Percentiles rank a stretch among this genome's conserved stretches.
phyloP scores from a whole-genome alignment of 2,888 invertebrate genomes.

The Lumbricus terrestris region DNA sequence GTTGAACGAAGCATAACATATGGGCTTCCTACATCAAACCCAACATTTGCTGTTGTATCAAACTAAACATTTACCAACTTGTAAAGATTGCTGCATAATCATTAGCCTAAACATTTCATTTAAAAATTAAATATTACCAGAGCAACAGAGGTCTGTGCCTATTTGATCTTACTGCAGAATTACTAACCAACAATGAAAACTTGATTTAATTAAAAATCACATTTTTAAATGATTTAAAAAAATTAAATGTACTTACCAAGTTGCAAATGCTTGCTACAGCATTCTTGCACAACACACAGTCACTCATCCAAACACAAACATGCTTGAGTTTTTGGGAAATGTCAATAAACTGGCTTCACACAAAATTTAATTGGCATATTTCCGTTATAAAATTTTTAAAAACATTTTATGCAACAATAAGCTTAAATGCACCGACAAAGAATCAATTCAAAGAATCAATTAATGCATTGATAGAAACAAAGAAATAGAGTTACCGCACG shows the following conservation, averaged over 20 bases:
- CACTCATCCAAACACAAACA: neutral
- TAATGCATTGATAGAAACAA: neutral
- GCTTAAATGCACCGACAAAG: neutral
- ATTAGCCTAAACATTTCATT: neutral
- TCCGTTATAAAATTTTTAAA: neutral
- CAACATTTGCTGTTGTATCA: neutral
- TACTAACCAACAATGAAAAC: neutral
- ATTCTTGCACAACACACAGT: constrained; percentile 7
- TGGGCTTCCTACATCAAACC: neutral
- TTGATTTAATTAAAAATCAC: neutral
- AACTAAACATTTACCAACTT: neutral
- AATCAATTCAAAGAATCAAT: neutral
- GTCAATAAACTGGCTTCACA: constrained; percentile 13
- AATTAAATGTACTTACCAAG: neutral
- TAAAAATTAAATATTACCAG: neutral
- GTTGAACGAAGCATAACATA: neutral
- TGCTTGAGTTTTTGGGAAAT: constrained; percentile 4
- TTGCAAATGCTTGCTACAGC: neutral
- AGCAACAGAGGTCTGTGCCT: neutral
- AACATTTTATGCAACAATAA: neutral
- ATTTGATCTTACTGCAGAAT: neutral
- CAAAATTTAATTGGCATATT: neutral
- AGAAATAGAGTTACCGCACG: neutral
- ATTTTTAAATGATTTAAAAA: neutral
- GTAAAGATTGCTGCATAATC: neutral